Conservation (phyloP, 2,888 invertebrate species). For the Yponomeuta evonymella region DNA sequence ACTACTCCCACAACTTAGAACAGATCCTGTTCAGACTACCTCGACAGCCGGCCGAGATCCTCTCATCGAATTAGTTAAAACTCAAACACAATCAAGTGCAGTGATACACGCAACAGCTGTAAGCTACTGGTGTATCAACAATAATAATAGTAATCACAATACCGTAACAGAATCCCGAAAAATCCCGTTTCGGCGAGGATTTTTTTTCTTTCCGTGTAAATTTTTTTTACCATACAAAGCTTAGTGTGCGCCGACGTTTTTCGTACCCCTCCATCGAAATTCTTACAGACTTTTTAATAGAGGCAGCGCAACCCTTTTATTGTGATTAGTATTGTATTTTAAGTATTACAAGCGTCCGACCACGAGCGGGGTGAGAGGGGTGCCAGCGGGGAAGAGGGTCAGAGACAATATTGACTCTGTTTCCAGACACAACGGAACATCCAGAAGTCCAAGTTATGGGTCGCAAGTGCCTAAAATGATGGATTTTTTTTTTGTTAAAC, state of each 20-base stretch:
- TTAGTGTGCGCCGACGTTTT: constrained; percentile 34
- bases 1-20: too few species aligned
- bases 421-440: constrained; percentile 3
- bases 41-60: too few species aligned
- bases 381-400: constrained; percentile 2
- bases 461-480: not conserved
- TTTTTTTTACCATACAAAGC: constrained; percentile 7
- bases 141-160: too few species aligned
- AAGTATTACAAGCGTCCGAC: constrained; percentile 11
- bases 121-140: too few species aligned
- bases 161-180: too few species aligned
- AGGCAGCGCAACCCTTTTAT: constrained; percentile 69
- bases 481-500: too few species aligned
- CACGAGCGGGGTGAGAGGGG: not conserved
- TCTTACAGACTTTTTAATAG: constrained; percentile 73
- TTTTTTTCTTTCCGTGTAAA: too few species aligned
- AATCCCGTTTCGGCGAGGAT: too few species aligned
- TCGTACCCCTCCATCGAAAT: constrained; percentile 48
- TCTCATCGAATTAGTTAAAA: too few species aligned
- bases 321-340: constrained; percentile 72
- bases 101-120: too few species aligned
- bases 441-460: not conserved
- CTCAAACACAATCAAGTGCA: too few species aligned
- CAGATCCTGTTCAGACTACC: too few species aligned
- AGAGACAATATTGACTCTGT: constrained; percentile 36